phyloP scores from a whole-genome alignment of 2,797 vertebrate genomes.

The Amphiprion clarkii region DNA sequence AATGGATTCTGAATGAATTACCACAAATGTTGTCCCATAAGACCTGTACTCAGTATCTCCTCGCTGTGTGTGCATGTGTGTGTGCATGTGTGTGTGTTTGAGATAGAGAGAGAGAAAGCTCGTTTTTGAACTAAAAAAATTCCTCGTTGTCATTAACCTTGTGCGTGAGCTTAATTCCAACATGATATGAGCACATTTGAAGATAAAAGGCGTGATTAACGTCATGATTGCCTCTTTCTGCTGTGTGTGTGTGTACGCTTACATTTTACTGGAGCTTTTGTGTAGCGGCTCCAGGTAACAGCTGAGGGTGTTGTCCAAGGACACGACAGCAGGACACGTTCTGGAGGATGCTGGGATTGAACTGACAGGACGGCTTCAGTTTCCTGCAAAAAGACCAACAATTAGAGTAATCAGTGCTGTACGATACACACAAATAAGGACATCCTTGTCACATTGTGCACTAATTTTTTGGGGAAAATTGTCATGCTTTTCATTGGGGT shows the following conservation, averaged over 20 bases:
- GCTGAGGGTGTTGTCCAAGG: neutral
- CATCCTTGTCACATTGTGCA: too few relatives aligned
- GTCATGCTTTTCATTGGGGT: neutral
- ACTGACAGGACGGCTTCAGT: neutral
- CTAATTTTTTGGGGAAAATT: too few relatives aligned
- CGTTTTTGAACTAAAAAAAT: slow-evolving; percentile 4
- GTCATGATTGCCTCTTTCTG: neutral
- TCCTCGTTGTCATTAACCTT: slow-evolving; percentile 51
- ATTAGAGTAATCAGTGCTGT: too few relatives aligned
- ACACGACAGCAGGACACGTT: neutral
- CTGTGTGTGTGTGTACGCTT: neutral
- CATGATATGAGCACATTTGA: slow-evolving; percentile 44
- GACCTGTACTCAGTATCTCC: slow-evolving; percentile 49
- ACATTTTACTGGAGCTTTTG: slow-evolving; percentile 1
- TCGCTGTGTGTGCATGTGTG: slow-evolving; percentile 31
- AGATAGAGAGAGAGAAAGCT: neutral
- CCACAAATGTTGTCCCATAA: slow-evolving; percentile 80
- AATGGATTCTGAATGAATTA: slow-evolving; percentile 82
- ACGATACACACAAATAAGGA: too few relatives aligned
- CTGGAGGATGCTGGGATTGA: neutral
- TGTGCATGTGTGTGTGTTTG: slow-evolving; percentile 12
- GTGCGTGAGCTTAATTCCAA: slow-evolving; percentile 20
- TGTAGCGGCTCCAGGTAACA: neutral
- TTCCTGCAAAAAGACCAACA: neutral
- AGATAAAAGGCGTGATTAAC: slow-evolving; percentile 30